Base-by-base conservation (phyloP, 2,888 invertebrate genomes). In the Carpatolechia fugitivella region DNA sequence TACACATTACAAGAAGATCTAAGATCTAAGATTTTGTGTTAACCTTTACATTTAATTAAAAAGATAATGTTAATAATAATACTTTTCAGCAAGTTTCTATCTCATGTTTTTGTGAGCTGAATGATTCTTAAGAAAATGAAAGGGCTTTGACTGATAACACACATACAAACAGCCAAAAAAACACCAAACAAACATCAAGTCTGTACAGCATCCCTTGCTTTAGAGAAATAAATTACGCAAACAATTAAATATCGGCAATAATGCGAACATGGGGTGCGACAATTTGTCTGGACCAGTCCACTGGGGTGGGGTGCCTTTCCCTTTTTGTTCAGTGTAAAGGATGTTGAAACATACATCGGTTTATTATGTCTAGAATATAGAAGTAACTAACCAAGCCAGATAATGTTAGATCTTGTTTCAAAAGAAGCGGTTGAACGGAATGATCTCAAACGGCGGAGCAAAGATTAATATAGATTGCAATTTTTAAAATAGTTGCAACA, bases 191-290 rank as follows among this genome's bases (percentile, higher is more conserved):
- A 24, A 16, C 41, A 10, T 35, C 52, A 16, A 52, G 30, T 77
- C 57, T 65, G 80, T 75, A 80, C 81, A 61, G 59, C 51, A 60
- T 61, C 60, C 66, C 65, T 67, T 70, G 71, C 74, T 79, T 79
- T 75, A 72, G 72, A 74, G 78, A 89, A 88, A 89, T 90, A 90
- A 88, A 90, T 90, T 90, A 90, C 89, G 85, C 88, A 90, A 90
- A 89, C 89, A 90, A 90, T 90, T 90, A 90, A 90, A 90, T 90
- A 90, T 90, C 82, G 85, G 89, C 86, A 89, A 86, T 90, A 90
- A 89, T 87, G 79, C 76, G 82, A 84, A 84, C 86, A 82, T 80
- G 85, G 90, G 90, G 90, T 86, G 89, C 86, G 89, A 90, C 89
- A 90, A 90, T 90, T 90, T 90, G 90, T 90, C 89, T 86, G 82